These are phyloP conservation scores for Mimumesa dahlbomi DNA, from an alignment of 2,888 invertebrate species.

Conservation along the genomic window DNA sequence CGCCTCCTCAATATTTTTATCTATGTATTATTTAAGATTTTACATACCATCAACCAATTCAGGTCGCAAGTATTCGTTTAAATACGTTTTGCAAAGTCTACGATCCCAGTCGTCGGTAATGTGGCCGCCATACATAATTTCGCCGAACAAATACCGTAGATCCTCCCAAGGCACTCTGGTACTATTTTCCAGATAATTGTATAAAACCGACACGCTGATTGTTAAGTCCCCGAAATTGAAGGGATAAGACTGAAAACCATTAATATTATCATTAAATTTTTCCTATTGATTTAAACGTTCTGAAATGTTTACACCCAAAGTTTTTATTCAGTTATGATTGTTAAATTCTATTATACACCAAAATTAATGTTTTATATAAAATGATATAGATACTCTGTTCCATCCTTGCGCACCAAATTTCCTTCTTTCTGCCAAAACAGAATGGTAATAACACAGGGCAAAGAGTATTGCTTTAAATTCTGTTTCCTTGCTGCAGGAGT, in stretches of 20 bases:
- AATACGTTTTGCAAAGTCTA: constrained; percentile 90
- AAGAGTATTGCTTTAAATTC: constrained; percentile 96
- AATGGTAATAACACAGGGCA: constrained; percentile 96
- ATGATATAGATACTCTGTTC: constrained; percentile 84
- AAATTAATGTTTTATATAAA: no score
- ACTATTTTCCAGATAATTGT: constrained; percentile 94
- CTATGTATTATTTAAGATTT: no score
- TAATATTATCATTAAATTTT: background rate
- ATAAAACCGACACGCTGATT: constrained; percentile 94
- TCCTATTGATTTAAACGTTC: background rate
- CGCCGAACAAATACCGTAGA: constrained; percentile 95
- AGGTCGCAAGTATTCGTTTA: constrained; percentile 93
- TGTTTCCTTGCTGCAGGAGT: constrained; percentile 95
- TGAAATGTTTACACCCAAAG: background rate
- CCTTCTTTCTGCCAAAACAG: constrained; percentile 94
- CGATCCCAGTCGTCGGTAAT: constrained; percentile 98
- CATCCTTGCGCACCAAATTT: constrained; percentile 98
- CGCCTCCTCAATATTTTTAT: no score
- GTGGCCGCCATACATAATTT: constrained; percentile 99
- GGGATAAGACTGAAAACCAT: constrained; percentile 82
- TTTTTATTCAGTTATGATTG: no score
- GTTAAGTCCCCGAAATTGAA: constrained; percentile 93
- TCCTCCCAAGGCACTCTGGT: constrained; percentile 96
- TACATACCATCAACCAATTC: constrained; percentile 95
- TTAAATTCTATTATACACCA: no score